phyloP scores from a whole-genome alignment of 2,113 vertebrate species.

The Elachura formosa region DNA sequence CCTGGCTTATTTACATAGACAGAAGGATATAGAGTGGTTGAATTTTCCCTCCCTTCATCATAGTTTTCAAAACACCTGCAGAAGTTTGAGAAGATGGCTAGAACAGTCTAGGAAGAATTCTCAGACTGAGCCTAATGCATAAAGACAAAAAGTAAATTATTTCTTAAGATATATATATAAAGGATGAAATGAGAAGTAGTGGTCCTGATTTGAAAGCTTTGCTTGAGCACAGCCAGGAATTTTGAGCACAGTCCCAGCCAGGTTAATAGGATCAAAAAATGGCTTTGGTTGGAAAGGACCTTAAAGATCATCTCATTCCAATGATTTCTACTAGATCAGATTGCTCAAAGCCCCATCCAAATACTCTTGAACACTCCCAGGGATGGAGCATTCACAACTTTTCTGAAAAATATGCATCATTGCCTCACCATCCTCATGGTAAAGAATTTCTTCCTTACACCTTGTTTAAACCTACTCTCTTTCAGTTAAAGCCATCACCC shows the following conservation, averaged over 20 bases:
- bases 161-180: background rate
- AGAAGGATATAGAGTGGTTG: background rate
- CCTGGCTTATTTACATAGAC: background rate
- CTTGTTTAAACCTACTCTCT: background rate
- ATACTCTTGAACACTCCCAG: background rate
- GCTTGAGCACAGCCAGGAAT: background rate
- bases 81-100: background rate
- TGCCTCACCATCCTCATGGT: background rate
- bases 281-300: fast-evolving
- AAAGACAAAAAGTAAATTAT: background rate
- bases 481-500: background rate
- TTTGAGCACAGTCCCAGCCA: background rate
- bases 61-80: background rate
- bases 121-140: background rate
- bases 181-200: background rate
- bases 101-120: background rate
- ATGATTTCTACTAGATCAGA: background rate
- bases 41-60: background rate
- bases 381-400: background rate
- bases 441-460: background rate
- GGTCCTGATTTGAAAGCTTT: background rate
- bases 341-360: background rate
- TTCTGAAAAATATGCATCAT: background rate
- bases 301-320: background rate
- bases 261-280: background rate